Evolutionary conservation across 2,888 invertebrate genomes (phyloP).

Genomic region (Harmothoe impar): DNA sequence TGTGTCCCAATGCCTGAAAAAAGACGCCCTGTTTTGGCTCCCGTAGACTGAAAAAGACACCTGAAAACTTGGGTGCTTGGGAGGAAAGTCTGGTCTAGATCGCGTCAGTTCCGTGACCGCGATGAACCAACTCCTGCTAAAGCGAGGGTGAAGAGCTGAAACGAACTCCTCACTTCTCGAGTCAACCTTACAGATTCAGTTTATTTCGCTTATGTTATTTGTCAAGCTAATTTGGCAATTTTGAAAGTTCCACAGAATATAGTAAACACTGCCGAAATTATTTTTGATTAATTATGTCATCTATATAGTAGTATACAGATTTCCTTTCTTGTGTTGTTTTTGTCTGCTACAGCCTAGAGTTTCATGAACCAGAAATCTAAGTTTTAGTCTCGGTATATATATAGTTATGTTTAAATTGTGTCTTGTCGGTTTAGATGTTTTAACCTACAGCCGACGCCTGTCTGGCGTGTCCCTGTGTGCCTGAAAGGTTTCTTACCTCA

Average conservation of each 20-base stretch:
- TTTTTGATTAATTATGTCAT: not conserved
- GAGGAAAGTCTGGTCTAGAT: slow-evolving; percentile 15
- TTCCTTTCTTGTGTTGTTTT: not conserved
- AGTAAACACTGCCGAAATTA: not conserved
- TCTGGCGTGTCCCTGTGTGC: not conserved
- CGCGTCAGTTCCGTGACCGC: not conserved
- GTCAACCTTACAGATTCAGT: not conserved
- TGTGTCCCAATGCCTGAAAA: slow-evolving; percentile 39
- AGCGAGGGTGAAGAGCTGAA: slow-evolving; percentile 18
- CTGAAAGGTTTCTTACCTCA: slow-evolving; percentile 32
- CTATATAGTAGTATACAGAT: not conserved
- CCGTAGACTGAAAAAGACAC: slow-evolving; percentile 60
- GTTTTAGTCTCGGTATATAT: not conserved
- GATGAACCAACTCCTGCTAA: not conserved
- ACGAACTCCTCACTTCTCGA: not conserved
- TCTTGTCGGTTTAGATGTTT: not conserved
- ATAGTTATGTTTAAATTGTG: not conserved
- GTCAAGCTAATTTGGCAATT: not conserved
- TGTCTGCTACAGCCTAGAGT: not conserved
- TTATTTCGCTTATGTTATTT: not conserved
- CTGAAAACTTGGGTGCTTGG: slow-evolving; percentile 54
- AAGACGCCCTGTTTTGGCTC: not conserved
- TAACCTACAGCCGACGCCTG: not conserved
- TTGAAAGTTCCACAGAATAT: not conserved
- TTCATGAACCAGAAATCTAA: not conserved